phyloP scores from a whole-genome alignment of 2,888 invertebrate genomes.

The Tetranychus truncatus region DNA sequence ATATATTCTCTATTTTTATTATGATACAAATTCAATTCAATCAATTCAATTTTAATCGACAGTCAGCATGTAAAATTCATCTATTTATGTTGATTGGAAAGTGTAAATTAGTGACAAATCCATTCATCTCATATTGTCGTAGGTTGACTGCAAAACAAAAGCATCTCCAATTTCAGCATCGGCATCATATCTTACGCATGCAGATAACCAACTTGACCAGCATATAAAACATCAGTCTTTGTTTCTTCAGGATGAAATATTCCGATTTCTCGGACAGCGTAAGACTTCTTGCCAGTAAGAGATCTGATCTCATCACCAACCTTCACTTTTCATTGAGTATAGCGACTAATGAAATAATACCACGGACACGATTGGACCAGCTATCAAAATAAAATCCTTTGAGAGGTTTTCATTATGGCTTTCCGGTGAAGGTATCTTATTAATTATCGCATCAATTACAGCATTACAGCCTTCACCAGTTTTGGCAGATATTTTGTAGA shows the following conservation, averaged over 20 bases:
- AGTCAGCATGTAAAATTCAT: no score
- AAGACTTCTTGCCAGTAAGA: slow-evolving; percentile 47
- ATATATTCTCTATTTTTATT: no score
- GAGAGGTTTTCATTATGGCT: slow-evolving; percentile 39
- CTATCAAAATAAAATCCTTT: slow-evolving; percentile 76
- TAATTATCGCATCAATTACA: slow-evolving; percentile 56
- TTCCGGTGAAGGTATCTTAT: slow-evolving; percentile 48
- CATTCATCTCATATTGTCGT: no score
- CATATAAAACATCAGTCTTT: slow-evolving; percentile 34
- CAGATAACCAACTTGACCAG: slow-evolving; percentile 86
- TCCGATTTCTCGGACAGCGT: slow-evolving; percentile 58
- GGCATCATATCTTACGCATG: slow-evolving; percentile 53
- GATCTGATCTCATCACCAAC: slow-evolving; percentile 43
- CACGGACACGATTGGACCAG: slow-evolving; percentile 73
- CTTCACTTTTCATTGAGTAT: slow-evolving; percentile 50
- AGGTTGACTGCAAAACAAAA: slow-evolving; percentile 35
- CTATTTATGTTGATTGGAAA: no score
- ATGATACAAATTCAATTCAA: no score
- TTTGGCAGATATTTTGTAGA: slow-evolving; percentile 79
- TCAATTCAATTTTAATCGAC: no score
- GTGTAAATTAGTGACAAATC: no score
- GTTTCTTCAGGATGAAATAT: slow-evolving; percentile 59
- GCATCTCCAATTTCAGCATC: slow-evolving; percentile 64
- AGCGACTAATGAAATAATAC: slow-evolving; percentile 55
- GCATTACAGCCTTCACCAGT: slow-evolving; percentile 60